These are phyloP conservation scores for Tachina fera DNA, from an alignment of 2,888 invertebrate species.

Conservation along the genomic window DNA sequence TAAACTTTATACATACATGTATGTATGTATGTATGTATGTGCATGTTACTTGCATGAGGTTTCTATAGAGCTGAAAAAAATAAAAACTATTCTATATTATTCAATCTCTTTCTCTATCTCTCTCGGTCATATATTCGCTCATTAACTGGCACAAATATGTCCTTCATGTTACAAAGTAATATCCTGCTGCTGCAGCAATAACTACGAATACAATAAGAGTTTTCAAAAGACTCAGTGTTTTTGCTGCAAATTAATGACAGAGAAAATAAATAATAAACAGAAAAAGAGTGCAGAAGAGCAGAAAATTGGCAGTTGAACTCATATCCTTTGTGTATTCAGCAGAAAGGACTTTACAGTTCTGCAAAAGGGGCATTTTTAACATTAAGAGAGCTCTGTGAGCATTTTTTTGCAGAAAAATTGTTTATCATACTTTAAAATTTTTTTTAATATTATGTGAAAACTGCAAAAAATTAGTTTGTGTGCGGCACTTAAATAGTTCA, in stretches of 20 bases:
- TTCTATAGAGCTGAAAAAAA: slow-evolving; percentile 54
- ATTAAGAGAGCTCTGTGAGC: background rate
- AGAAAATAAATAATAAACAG: background rate
- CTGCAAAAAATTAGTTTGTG: slow-evolving; percentile 43
- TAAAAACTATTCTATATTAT: slow-evolving; percentile 4
- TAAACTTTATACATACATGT: no score
- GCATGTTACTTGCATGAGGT: slow-evolving; percentile 15
- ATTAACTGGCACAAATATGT: background rate
- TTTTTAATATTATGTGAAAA: background rate
- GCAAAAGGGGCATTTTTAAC: slow-evolving; percentile 40
- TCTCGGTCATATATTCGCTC: slow-evolving; percentile 9
- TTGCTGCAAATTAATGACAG: background rate
- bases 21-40: no score
- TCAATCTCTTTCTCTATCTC: background rate
- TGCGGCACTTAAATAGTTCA: slow-evolving; percentile 49
- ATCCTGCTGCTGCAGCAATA: slow-evolving; percentile 17
- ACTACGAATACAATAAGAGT: background rate
- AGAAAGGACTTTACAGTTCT: slow-evolving; percentile 46
- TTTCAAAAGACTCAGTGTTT: background rate
- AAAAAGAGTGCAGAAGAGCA: background rate
- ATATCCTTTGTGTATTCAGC: slow-evolving; percentile 51
- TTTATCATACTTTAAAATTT: slow-evolving; percentile 1
- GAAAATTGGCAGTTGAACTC: background rate
- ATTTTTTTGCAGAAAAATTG: background rate
- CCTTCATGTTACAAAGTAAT: slow-evolving; percentile 47